Evolutionary conservation across 1,140 invertebrate species (phyloP).

Genomic region (Antheraea pernyi): DNA sequence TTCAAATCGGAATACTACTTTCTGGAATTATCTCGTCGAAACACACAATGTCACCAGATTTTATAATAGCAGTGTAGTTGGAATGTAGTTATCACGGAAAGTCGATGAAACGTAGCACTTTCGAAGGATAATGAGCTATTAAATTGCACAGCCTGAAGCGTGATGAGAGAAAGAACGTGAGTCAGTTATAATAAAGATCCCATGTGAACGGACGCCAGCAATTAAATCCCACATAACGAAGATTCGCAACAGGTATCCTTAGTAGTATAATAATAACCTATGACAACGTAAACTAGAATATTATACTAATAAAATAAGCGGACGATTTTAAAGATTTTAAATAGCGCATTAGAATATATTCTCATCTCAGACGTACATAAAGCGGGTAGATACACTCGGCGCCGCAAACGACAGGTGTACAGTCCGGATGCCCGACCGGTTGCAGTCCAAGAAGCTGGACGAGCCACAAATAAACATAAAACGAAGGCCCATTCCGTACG

Average conservation of each 20-base stretch:
- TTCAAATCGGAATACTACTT: too few species aligned
- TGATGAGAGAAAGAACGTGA: neutral
- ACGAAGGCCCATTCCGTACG: neutral
- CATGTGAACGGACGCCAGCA: neutral
- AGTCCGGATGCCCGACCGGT: constrained; percentile 24
- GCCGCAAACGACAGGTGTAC: constrained; percentile 24
- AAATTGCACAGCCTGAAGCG: neutral
- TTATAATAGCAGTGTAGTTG: neutral
- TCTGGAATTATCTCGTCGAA: too few species aligned
- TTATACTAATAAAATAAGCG: neutral
- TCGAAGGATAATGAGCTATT: neutral
- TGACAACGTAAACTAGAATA: neutral
- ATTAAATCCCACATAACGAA: neutral
- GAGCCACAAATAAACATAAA: neutral
- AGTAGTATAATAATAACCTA: too few species aligned
- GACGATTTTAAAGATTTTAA: neutral
- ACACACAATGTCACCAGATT: neutral
- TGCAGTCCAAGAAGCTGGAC: constrained; percentile 4
- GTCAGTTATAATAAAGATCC: neutral
- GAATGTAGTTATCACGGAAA: neutral
- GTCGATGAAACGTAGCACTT: neutral
- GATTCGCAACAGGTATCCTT: too few species aligned
- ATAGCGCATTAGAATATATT: neutral
- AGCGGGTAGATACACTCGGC: constrained; percentile 4
- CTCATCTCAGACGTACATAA: neutral